phyloP scores from a whole-genome alignment of 1,140 invertebrate species.

The Chelonus insularis region DNA sequence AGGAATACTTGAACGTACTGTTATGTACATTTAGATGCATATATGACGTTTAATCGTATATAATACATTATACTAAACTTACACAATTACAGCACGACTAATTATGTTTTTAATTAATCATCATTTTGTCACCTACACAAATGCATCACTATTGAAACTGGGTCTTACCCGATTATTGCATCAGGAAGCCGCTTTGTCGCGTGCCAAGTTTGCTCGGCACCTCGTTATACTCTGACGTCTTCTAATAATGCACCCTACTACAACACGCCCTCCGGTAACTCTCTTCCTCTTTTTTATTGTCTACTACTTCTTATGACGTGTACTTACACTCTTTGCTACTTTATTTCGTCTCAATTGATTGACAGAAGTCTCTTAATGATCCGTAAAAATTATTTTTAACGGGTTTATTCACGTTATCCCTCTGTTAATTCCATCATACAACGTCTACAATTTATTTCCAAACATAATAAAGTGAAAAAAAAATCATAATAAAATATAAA shows the following conservation, averaged over 20 bases:
- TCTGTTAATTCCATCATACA: background rate
- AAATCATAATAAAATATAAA: too few species aligned
- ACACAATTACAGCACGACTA: slow-evolving; percentile 30
- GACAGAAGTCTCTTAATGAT: slow-evolving; percentile 9
- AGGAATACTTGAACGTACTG: background rate
- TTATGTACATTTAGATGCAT: too few species aligned
- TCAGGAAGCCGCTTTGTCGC: slow-evolving; percentile 15
- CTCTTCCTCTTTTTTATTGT: background rate
- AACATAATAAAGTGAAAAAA: too few species aligned
- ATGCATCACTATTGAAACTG: background rate
- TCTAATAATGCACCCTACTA: slow-evolving; percentile 47
- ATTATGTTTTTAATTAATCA: slow-evolving; percentile 57
- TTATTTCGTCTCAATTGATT: slow-evolving; percentile 1
- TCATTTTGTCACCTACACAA: slow-evolving; percentile 38
- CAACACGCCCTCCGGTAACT: slow-evolving; percentile 30
- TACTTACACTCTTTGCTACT: slow-evolving; percentile 17
- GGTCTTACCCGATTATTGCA: background rate
- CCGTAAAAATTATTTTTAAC: background rate
- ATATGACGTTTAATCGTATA: too few species aligned
- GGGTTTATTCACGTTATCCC: background rate
- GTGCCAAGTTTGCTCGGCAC: slow-evolving; percentile 43
- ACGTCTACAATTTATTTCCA: too few species aligned
- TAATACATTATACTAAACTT: too few species aligned
- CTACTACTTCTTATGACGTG: too few species aligned
- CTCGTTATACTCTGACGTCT: slow-evolving; percentile 46